Evolutionary conservation across 2,113 vertebrate genomes (phyloP), one percentile per base, ranked within the genome.

Genomic region (Carassius carassius): DNA sequence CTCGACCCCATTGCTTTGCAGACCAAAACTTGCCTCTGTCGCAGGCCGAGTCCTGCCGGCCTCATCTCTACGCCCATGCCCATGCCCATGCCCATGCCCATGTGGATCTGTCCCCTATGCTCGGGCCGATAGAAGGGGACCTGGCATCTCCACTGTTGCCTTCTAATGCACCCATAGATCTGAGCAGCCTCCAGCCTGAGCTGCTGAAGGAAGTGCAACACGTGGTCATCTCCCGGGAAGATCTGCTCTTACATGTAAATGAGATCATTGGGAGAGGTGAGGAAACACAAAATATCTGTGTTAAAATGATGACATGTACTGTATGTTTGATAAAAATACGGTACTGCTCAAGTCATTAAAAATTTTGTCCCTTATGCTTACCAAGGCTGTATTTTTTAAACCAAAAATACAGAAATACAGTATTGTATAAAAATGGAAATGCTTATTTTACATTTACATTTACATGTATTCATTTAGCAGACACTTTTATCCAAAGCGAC

Each of bases 221-320:
- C 0, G 97, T 99, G 86, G 97, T 99, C 86, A 99, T 99, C 73
- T 95, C 96, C 88, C 92, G 96, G 0, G 96, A 98, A 41, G 95
- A 95, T 87, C 96, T 99, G 88, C 95, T 99, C 47, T 95, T 99
- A 56, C 98, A 99, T 90, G 95, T 99, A 87, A 96, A 92, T 72
- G 96, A 98, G 94, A 94, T 99, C 87, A 99, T 99, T 88, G 98
- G 98, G 92, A 95, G 98, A 97, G 98, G 98, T 97, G 91, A 90
- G 96, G 21, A 47, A 13, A 84, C 72, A 83, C 37, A 47, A 14
- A 25, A 44, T 41, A 51, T 69, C 65, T 44, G 41, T 41, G 41
- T 44, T 11, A 44, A 10, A 10, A 10, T 44, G 1, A 44, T 44
- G 41, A 37, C 35, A 37, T 37, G 41, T 2, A 7, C 7, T 41